Percentiles rank a stretch among this genome's conserved stretches.
These are phyloP conservation scores for Archips crataeganus DNA, from an alignment of 2,888 invertebrate species.

Conservation along the genomic window DNA sequence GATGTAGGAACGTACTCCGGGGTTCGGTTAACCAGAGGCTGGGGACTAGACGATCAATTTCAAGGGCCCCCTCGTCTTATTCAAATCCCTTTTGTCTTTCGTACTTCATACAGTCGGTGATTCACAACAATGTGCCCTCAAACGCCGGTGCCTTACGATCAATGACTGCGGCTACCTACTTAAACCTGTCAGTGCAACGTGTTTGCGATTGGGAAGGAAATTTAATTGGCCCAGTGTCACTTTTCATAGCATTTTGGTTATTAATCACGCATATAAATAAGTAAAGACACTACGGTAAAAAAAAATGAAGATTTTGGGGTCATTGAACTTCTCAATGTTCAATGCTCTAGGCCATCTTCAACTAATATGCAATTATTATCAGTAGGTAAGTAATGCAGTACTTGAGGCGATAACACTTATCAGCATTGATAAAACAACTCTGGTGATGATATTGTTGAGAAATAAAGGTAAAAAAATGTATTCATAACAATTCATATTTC, in stretches of 20 bases:
- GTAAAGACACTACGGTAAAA: not conserved
- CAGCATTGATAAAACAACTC: constrained; percentile 79
- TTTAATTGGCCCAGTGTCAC: not conserved
- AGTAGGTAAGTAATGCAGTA: constrained; percentile 35
- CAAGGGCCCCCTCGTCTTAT: constrained; percentile 80
- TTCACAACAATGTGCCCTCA: constrained; percentile 66
- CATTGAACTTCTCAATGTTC: constrained; percentile 30
- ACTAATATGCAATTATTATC: constrained; percentile 36
- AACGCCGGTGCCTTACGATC: constrained; percentile 48
- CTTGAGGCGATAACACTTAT: constrained; percentile 56
- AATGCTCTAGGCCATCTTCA: constrained; percentile 27
- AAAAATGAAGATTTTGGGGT: constrained; percentile 27
- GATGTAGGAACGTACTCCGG: constrained; percentile 62
- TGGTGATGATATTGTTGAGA: constrained; percentile 72
- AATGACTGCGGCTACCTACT: constrained; percentile 41
- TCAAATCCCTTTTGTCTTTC: constrained; percentile 84
- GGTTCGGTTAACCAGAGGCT: constrained; percentile 79
- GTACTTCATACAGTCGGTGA: constrained; percentile 76
- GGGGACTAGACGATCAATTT: constrained; percentile 82
- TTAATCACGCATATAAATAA: not conserved
- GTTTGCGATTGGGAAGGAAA: not conserved
- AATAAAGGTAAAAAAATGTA: constrained; percentile 43
- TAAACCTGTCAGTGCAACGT: constrained; percentile 8
- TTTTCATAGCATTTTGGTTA: not conserved
- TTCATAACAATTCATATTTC: constrained; percentile 45